phyloP scores from a whole-genome alignment of 2,888 invertebrate species.

The Pachycephus smyrnensis region DNA sequence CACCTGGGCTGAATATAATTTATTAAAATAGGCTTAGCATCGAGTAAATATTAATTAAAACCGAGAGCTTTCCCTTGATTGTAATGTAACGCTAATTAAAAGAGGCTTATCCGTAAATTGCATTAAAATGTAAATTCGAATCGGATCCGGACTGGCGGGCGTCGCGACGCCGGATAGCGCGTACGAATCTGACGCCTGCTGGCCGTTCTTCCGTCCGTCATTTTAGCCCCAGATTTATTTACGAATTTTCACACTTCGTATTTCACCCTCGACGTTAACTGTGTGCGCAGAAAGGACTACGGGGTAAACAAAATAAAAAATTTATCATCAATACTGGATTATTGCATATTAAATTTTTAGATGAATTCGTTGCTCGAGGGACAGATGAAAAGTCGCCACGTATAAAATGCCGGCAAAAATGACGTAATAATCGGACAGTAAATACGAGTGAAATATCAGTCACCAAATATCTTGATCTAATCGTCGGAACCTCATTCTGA shows the following conservation, averaged over 20 bases:
- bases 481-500: neutral
- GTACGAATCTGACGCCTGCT: neutral
- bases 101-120: constrained; percentile 53
- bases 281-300: neutral
- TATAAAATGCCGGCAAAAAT: no score
- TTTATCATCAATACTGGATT: neutral
- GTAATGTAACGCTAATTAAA: constrained; percentile 56
- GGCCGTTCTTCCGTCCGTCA: neutral
- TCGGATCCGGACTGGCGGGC: constrained; percentile 41
- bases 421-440: neutral
- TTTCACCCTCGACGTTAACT: neutral
- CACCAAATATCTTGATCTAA: neutral
- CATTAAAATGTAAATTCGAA: constrained; percentile 59
- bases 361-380: neutral
- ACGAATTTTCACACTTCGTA: neutral
- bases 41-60: constrained; percentile 52
- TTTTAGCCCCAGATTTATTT: neutral
- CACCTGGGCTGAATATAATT: constrained; percentile 42
- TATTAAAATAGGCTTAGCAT: constrained; percentile 51
- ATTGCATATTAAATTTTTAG: neutral
- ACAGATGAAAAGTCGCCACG: no score
- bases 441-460: neutral
- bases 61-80: constrained; percentile 57
- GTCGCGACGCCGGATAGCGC: constrained; percentile 6
- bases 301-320: neutral